Conservation (phyloP, 2,888 invertebrate genomes). For the Drepanosiphum platanoidis region DNA sequence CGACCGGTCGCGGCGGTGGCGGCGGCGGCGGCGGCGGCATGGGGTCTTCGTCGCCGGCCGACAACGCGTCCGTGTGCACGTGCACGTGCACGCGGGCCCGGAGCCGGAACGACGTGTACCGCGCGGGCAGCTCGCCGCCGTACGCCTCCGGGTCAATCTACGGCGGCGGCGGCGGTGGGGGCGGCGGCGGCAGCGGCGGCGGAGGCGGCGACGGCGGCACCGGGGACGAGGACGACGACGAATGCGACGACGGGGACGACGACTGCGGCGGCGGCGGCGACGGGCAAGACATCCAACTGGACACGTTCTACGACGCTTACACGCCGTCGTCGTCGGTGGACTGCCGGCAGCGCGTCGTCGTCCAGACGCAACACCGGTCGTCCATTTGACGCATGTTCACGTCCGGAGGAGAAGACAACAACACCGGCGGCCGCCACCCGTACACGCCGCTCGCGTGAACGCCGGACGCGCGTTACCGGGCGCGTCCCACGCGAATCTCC, state of each 20-base stretch:
- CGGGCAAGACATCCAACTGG: slow-evolving; percentile 37
- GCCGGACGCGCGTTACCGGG: neutral
- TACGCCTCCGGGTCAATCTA: slow-evolving; percentile 41
- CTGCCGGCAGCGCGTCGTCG: slow-evolving; percentile 40
- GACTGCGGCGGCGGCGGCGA: neutral
- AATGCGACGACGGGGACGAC: neutral
- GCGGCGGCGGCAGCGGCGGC: neutral
- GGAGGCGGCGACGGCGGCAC: neutral
- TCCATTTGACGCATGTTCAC: slow-evolving; percentile 57
- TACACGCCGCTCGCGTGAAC: slow-evolving; percentile 43
- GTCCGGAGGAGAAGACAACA: neutral
- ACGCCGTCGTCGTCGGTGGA: neutral
- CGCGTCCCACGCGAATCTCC: too few relatives aligned
- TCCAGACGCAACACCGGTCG: slow-evolving; percentile 26
- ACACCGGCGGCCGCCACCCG: neutral
- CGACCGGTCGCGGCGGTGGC: too few relatives aligned
- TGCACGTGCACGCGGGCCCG: slow-evolving; percentile 51
- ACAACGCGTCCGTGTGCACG: slow-evolving; percentile 57
- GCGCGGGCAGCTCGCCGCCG: slow-evolving; percentile 4
- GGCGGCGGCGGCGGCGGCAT: neutral
- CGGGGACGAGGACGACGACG: neutral
- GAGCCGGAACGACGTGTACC: slow-evolving; percentile 47
- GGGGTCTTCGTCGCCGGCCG: slow-evolving; percentile 35
- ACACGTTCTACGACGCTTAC: slow-evolving; percentile 36
- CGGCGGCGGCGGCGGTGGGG: neutral